Base-by-base conservation (phyloP, 2,113 vertebrate species). In the Cryptoleucopteryx plumbea region DNA sequence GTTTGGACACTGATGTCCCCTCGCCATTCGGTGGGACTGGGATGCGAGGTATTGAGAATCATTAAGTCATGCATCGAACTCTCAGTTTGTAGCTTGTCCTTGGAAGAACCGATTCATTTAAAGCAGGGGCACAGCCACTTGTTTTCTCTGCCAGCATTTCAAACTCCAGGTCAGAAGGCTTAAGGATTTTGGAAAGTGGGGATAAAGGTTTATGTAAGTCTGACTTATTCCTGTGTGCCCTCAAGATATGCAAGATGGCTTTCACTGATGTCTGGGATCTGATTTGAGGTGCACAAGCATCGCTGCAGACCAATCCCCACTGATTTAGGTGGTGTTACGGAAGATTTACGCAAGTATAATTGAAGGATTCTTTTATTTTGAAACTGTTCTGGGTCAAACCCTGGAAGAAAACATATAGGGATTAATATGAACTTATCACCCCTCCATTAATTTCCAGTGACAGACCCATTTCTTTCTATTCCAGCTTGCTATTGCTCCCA, bases 291-390 rank as follows among this genome's bases (percentile, higher is more conserved):
- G 38, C 38, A 22, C 23, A 63, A 88, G 12, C 65, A 43, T 29
- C 7, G 7, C 48, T 56, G 21, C 43, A 71, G 50, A 70, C 34
- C 82, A 78, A 9, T 73, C 38, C 55, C 32, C 7, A 25, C 43
- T 75, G 53, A 50, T 75, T 71, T 75, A 91, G 15, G 40, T 74
- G 42, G 21, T 42, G 50, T 56, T 74, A 52, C 0, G 4, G 65
- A 88, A 84, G 59, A 91, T 85, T 88, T 86, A 82, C 68, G 58
- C 36, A 43, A 47, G 11, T 17, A 25, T 68, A 89, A 90, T 25
- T 84, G 73, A 94, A 93, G 21, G 34, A 67, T 92, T 90, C 25
- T 82, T 94, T 94, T 91, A 61, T 94, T 96, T 79, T 91, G 47
- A 89, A 88, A 86, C 40, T 66, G 38, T 74, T 79, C 72, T 7